phyloP scores from a whole-genome alignment of 2,888 invertebrate species.

The Allygus modestus region DNA sequence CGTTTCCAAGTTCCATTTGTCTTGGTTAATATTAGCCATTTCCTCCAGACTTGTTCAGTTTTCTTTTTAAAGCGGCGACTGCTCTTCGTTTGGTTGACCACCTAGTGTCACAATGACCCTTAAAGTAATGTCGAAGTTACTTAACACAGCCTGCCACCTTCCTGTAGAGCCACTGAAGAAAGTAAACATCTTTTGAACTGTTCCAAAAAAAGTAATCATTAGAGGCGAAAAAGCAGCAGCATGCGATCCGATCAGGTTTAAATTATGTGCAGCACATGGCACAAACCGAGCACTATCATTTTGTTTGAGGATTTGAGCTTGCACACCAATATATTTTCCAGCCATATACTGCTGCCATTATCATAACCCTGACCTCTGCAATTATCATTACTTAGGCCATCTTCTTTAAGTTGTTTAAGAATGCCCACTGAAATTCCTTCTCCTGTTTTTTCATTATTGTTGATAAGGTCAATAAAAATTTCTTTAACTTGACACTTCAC shows the following conservation, averaged over 20 bases:
- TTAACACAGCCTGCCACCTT: conserved; percentile 48
- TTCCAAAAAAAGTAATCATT: conserved; percentile 32
- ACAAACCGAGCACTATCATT: conserved; percentile 38
- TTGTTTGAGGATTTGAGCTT: conserved; percentile 23
- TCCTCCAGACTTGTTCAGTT: background rate
- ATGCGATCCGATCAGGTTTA: conserved; percentile 44
- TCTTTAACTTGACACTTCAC: conserved; percentile 4
- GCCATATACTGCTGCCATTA: conserved; percentile 54
- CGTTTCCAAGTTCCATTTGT: conserved; percentile 33
- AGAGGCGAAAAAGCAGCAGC: conserved; percentile 15
- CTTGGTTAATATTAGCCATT: conserved; percentile 10
- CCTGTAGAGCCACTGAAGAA: conserved; percentile 51
- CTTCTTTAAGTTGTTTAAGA: conserved; percentile 28
- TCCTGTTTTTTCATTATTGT: conserved; percentile 34
- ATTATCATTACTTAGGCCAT: conserved; percentile 37
- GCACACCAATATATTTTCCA: conserved; percentile 36
- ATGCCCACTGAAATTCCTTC: conserved; percentile 38
- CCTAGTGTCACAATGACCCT: conserved; percentile 30
- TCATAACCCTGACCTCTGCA: conserved; percentile 52
- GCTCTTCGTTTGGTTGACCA: conserved; percentile 52
- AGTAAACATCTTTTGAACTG: conserved; percentile 31
- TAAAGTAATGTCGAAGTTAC: conserved; percentile 27
- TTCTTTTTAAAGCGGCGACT: conserved; percentile 49
- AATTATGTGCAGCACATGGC: conserved; percentile 45
- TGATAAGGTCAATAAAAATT: no score